phyloP scores from a whole-genome alignment of 2,888 invertebrate species.

The Anticlea derivata region DNA sequence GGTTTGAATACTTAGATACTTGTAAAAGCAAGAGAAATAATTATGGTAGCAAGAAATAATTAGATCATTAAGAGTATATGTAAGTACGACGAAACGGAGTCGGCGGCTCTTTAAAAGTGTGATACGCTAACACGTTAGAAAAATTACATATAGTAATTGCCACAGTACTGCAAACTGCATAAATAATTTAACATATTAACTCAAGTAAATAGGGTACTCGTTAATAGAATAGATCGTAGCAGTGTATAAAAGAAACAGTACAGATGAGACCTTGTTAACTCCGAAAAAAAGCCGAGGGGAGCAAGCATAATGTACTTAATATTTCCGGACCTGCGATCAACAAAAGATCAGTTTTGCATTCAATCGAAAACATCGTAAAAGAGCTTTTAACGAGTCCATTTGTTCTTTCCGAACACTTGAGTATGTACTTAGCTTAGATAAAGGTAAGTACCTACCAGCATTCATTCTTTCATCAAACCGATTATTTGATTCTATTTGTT shows the following conservation, averaged over 20 bases:
- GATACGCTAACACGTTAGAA: too few species aligned
- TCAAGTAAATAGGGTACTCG: too few species aligned
- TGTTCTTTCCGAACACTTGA: slow-evolving; percentile 54
- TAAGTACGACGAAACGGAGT: too few species aligned
- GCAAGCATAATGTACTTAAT: slow-evolving; percentile 39
- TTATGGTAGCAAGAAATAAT: too few species aligned
- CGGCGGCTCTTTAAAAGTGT: too few species aligned
- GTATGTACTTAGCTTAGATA: slow-evolving; percentile 13
- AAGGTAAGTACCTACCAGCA: slow-evolving; percentile 2
- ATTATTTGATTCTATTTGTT: slow-evolving; percentile 17
- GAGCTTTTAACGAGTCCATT: slow-evolving; percentile 63
- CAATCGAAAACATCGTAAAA: slow-evolving; percentile 69
- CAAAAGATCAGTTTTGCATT: slow-evolving; percentile 69
- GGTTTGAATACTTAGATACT: too few species aligned
- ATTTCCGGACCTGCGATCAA: slow-evolving; percentile 66
- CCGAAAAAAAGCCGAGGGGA: slow-evolving; percentile 26
- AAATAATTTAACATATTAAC: too few species aligned
- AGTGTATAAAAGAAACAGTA: slow-evolving; percentile 1
- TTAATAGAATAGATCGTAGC: too few species aligned
- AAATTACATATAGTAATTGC: too few species aligned
- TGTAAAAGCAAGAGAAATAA: too few species aligned
- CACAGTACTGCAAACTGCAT: too few species aligned
- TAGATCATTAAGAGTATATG: too few species aligned
- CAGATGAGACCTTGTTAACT: slow-evolving; percentile 5
- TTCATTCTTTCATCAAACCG: slow-evolving; percentile 16